Conservation (phyloP, 2,888 invertebrate species). For the Aleiodes leptofemur region DNA sequence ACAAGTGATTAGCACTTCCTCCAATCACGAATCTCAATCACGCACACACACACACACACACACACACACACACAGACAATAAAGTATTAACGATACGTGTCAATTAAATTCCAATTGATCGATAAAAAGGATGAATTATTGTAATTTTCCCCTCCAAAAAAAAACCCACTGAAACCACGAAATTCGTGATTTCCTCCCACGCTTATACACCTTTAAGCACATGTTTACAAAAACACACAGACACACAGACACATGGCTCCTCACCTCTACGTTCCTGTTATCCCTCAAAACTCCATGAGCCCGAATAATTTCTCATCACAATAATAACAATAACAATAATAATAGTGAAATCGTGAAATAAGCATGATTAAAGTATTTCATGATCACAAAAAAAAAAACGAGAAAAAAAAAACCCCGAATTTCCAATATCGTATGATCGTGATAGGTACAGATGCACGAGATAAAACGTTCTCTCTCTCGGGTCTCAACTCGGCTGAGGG, state of each 20-base stretch:
- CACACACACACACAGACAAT: neutral
- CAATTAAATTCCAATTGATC: neutral
- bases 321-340: too few species aligned
- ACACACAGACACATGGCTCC: neutral
- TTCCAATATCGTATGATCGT: neutral
- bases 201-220: neutral
- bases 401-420: neutral
- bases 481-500: slow-evolving; percentile 19
- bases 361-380: neutral
- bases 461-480: neutral
- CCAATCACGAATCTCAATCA: slow-evolving; percentile 25
- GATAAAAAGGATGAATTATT: too few species aligned
- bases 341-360: neutral
- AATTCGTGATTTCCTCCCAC: neutral
- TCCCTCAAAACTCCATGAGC: neutral
- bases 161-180: neutral
- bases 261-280: slow-evolving; percentile 1
- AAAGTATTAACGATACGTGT: neutral
- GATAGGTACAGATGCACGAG: slow-evolving; percentile 10
- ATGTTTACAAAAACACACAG: neutral
- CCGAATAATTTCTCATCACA: neutral
- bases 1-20: slow-evolving; percentile 28
- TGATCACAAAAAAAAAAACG: neutral
- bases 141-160: too few species aligned
- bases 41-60: slow-evolving; percentile 14